Conservation (phyloP, 2,797 vertebrate species). For the Taeniopygia guttata region DNA sequence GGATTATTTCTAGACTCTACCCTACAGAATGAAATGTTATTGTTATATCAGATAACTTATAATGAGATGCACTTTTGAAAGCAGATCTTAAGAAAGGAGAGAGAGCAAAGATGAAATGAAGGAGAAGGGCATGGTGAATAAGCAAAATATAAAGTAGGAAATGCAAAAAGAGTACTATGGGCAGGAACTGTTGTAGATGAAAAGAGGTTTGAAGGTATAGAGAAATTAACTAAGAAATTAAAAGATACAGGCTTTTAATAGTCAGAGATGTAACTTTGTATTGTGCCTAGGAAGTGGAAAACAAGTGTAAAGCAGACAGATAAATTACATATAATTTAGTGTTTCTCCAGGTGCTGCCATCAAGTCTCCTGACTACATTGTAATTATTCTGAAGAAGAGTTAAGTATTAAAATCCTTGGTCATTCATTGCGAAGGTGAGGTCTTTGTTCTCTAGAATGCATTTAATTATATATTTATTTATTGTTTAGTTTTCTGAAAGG, state of each 20-base stretch:
- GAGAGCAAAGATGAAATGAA: background rate
- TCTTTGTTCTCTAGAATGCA: background rate
- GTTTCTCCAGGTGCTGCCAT: background rate
- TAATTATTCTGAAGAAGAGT: background rate
- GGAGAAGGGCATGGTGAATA: background rate
- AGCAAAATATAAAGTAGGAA: background rate
- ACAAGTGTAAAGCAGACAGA: background rate
- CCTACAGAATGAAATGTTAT: background rate
- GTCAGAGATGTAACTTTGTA: background rate
- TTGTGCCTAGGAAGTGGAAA: background rate
- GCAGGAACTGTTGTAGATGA: background rate
- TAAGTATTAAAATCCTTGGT: background rate
- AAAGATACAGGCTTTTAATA: background rate
- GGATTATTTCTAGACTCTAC: background rate
- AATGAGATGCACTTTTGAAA: background rate
- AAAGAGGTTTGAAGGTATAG: background rate
- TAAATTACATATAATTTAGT: background rate
- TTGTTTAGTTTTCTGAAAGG: background rate
- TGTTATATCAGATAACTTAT: background rate
- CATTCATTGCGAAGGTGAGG: background rate
- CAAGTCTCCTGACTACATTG: background rate
- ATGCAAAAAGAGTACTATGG: background rate
- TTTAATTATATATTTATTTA: background rate
- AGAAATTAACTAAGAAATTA: background rate
- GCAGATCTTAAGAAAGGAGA: background rate